Conservation (phyloP, 2,888 invertebrate genomes). For the Aporophyla lueneburgensis region DNA sequence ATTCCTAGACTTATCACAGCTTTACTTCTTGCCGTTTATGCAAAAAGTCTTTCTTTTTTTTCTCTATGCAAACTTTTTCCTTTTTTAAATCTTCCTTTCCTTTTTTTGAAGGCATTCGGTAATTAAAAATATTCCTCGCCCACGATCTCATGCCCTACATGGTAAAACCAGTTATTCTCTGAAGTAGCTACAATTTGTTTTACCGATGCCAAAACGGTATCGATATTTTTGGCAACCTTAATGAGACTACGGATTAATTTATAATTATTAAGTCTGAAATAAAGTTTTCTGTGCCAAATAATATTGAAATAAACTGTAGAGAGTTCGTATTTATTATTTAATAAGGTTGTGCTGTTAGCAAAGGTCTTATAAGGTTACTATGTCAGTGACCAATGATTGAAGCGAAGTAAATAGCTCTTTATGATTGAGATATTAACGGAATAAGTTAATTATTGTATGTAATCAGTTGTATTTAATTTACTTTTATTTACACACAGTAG, state of each 20-base stretch:
- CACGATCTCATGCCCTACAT: not conserved
- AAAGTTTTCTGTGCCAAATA: conserved; percentile 11
- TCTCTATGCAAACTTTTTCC: not conserved
- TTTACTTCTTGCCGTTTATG: not conserved
- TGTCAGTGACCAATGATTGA: conserved; percentile 33
- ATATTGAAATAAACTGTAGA: not conserved
- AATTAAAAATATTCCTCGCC: conserved; percentile 24
- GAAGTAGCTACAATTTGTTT: not conserved
- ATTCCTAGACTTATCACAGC: conserved; percentile 15
- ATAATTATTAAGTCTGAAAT: conserved; percentile 11
- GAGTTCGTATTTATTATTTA: not conserved
- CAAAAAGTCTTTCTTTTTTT: not conserved
- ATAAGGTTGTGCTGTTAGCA: not conserved
- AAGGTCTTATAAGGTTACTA: conserved; percentile 15
- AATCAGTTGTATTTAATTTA: conserved; percentile 1
- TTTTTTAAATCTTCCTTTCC: not conserved
- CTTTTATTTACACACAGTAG: not conserved
- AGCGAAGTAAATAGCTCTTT: conserved; percentile 4
- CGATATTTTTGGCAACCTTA: conserved; percentile 41
- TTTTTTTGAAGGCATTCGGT: not conserved
- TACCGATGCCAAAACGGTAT: conserved; percentile 29
- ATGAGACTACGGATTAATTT: conserved; percentile 29
- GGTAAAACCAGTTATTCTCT: conserved; percentile 4
- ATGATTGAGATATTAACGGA: conserved; percentile 6
- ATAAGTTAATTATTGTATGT: conserved; percentile 12